Evolutionary conservation across 2,797 vertebrate species (phyloP).

Genomic region (Lepus townsendii): DNA sequence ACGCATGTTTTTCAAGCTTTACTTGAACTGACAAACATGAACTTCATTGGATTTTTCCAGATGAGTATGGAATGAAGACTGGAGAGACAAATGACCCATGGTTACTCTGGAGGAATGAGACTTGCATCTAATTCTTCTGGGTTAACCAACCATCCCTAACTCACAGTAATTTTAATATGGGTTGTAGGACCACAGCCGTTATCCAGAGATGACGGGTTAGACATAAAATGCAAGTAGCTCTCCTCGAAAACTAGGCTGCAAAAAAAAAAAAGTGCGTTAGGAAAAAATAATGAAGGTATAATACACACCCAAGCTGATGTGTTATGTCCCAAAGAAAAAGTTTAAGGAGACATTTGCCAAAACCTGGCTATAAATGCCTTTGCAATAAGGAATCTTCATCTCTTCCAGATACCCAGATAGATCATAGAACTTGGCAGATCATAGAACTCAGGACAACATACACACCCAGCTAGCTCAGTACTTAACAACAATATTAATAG

Average conservation of each 20-base stretch:
- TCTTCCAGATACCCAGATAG: background rate
- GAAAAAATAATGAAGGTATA: background rate
- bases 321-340: background rate
- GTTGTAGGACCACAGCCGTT: background rate
- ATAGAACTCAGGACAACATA: background rate
- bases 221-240: background rate
- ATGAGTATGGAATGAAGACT: background rate
- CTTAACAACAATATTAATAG: background rate
- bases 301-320: background rate
- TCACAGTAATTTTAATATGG: background rate
- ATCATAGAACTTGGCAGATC: background rate
- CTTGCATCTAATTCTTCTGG: background rate
- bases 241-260: background rate
- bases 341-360: background rate
- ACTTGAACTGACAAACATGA: constrained; percentile 39
- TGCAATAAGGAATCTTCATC: background rate
- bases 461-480: background rate
- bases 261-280: background rate
- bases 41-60: constrained; percentile 40
- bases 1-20: background rate
- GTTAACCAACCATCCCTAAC: background rate
- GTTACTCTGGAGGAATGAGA: background rate
- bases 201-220: background rate
- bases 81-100: background rate
- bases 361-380: background rate